Evolutionary conservation across 2,113 vertebrate species (phyloP).

Genomic region (Daphoenositta chrysoptera): DNA sequence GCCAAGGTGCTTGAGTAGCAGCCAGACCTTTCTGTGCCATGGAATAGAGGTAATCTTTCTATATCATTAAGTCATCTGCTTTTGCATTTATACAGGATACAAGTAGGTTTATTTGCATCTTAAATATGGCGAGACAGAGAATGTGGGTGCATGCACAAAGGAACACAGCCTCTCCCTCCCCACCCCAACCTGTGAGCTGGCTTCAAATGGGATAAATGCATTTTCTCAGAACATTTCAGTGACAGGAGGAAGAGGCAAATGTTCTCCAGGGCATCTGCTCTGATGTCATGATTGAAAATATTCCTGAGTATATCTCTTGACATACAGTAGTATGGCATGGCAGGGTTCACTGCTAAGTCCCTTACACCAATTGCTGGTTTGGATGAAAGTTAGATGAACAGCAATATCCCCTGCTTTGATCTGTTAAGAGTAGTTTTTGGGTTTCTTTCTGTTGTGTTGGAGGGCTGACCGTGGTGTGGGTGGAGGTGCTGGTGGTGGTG

Average conservation of each 20-base stretch:
- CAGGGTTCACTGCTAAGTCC: not conserved
- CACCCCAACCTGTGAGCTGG: not conserved
- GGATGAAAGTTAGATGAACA: not conserved
- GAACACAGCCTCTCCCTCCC: not conserved
- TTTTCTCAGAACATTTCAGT: not conserved
- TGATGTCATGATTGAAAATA: not conserved
- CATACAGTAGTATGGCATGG: not conserved
- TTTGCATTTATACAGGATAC: not conserved
- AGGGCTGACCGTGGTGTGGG: fast-evolving
- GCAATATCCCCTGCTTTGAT: not conserved
- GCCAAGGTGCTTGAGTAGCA: not conserved
- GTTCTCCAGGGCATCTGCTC: not conserved
- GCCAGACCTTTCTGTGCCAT: not conserved
- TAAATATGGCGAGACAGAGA: not conserved
- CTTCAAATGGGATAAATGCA: not conserved
- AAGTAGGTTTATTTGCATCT: not conserved
- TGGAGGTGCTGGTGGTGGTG: not conserved
- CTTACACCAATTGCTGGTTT: not conserved
- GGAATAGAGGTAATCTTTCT: not conserved
- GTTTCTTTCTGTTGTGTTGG: not conserved
- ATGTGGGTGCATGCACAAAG: fast-evolving
- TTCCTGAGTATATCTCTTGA: not conserved
- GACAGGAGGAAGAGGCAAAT: not conserved
- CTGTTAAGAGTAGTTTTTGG: not conserved
- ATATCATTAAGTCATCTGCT: not conserved